Base-by-base conservation (phyloP, 2,113 vertebrate species). In the Sisor rabdophorus region DNA sequence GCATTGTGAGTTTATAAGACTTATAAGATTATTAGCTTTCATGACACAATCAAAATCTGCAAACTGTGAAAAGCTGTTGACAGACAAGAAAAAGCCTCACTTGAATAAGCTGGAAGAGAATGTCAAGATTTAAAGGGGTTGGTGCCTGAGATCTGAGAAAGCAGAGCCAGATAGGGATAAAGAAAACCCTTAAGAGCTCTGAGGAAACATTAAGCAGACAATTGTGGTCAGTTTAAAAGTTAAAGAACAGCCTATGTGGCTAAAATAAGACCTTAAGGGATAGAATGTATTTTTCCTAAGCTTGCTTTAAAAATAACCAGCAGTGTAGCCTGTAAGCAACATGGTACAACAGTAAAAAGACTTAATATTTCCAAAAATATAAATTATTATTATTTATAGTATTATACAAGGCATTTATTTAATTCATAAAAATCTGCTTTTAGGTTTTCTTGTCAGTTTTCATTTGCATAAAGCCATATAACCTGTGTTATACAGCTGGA, bases 1-100 rank as follows among this genome's bases (percentile, higher is more conserved):
- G 93, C 84, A 89, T 93, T 17, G 93, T 93, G 83, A 89, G 91
- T 82, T 50, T 56, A 50, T 22, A 17, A 16, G 1, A n/a, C 67
- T 56, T 36, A 24, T 40, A 44, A 65, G 52, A 47, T 71, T 55
- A 19, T 2, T 9, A 48, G 44, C 11, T 8, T 44, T 28, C 47
- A 68, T 17, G 19, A 48, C 6, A 67, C 64, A 13, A 52, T 19
- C 1, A 50, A 28, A 50, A 11, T 19, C 44, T 26, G 15, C 3
- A 28, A 50, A 52, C 7, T 26, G 44, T 48, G 44, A 24, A 17
- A 69, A 50, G 47, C 24, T 28, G 48, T 11, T 44, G 11, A 64
- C 9, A 5, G 8, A 52, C 28, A 40, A 63, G 32, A 63, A 63
- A n/a, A 47, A 47, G 1, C 40, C 63, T 24, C 6, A 65, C n/a